These are phyloP conservation scores for Gambelia wislizenii DNA, from an alignment of 2,797 vertebrate genomes.

Conservation along the genomic window DNA sequence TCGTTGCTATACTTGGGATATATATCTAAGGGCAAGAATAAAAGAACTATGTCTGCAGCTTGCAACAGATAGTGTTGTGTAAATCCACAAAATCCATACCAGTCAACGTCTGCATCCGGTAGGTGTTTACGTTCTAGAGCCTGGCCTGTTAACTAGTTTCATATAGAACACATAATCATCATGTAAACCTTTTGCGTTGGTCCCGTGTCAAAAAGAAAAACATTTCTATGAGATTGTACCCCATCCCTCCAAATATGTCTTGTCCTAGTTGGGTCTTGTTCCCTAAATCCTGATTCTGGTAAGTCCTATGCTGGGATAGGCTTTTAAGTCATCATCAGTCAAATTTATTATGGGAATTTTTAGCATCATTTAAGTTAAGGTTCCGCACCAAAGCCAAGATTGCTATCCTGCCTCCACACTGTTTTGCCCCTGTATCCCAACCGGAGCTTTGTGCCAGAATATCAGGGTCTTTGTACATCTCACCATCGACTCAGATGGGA, in stretches of 20 bases:
- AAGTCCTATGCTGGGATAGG: background rate
- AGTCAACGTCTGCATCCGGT: no score
- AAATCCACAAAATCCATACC: background rate
- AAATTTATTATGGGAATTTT: background rate
- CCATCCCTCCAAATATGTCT: background rate
- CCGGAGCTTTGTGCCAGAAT: background rate
- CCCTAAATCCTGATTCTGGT: background rate
- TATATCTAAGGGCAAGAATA: background rate
- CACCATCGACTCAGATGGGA: background rate
- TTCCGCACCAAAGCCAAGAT: background rate
- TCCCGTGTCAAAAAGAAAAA: background rate
- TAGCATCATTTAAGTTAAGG: background rate
- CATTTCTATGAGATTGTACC: background rate
- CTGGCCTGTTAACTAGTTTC: background rate
- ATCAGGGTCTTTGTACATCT: background rate
- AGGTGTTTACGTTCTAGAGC: background rate
- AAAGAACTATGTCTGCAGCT: background rate
- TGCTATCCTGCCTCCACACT: no score
- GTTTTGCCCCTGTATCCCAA: background rate
- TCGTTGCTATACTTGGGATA: no score
- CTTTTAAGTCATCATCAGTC: background rate
- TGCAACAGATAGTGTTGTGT: background rate
- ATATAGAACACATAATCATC: background rate
- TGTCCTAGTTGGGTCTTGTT: background rate
- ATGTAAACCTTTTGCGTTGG: background rate